Base-by-base conservation (phyloP, 2,888 invertebrate species). In the Heliconius sara region DNA sequence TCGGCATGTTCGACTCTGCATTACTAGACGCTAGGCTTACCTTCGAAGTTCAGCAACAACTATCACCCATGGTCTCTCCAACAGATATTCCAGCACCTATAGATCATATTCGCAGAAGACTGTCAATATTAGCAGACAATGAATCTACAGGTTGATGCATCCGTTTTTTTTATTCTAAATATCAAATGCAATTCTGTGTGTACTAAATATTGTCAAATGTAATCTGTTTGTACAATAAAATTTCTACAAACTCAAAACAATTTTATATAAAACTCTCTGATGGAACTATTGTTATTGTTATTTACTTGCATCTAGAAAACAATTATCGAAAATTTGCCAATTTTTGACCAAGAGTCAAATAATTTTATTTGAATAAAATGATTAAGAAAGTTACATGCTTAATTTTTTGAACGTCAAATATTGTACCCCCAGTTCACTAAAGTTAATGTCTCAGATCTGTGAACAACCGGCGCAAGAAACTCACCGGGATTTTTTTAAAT, bases 1-100 rank as follows among this genome's bases (percentile, higher is more conserved):
- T 93, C n/a, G 96, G 96, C 39, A 94, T 96, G 93, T 92, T 96
- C 82, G 93, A 95, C 82, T 84, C 89, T 0, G 91, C 89, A 0
- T 91, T 94, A 1, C 83, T 95, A 43, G 88, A 94, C 13, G 90
- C 93, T 0, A 90, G 92, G 71, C 88, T 90, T 0, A 91, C 92
- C 16, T 89, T 91, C 66, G 94, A 95, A 80, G 82, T 90, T 6
- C 88, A 87, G 39, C 85, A 87, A 57, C 87, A 79, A 43, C 52
- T 78, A 70, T 77, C 84, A 25, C 80, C 86, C 1, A 83, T 81
- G 3, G 77, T 83, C 4, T 84, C 87, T 0, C 83, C 85, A 0
- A 84, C 86, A 30, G 90, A 89, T 16, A 81, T 83, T 10, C 89
- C 90, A 10, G 87, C 86, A 2, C 91, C 93, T 0, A 90, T 94